Evolutionary conservation across 2,888 invertebrate species (phyloP), one percentile per base, ranked within the genome.

Genomic region (Iselma pallidipennis): DNA sequence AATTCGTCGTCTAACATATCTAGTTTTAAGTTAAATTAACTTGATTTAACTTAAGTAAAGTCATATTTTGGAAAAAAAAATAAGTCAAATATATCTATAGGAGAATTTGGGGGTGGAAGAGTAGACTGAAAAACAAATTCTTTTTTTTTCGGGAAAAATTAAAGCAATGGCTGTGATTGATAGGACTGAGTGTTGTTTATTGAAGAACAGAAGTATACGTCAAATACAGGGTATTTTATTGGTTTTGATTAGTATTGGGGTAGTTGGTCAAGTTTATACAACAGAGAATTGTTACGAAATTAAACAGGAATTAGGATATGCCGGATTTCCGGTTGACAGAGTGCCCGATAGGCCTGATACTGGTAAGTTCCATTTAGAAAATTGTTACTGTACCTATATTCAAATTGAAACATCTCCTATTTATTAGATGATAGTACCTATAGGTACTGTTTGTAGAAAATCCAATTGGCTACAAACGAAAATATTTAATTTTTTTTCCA

Each of bases 281-380:
- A 42, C 21, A 7, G 42, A 42, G 72, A 82, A 84, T 71, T 86
- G 86, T 82, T 81, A 83, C 64, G 82, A 80, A 77, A 84, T 84
- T 71, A 83, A 81, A 79, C 83, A 76, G 75, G 81, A 83, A 67
- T 84, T 85, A 71, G 83, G 82, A 75, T 82, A 81, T 76, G 83
- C 82, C 79, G 83, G 83, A 80, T 82, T 85, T 80, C 81, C 82
- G 66, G 77, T 80, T 68, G 78, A 81, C 71, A 83, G 83, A 72
- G 78, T 85, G 67, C 83, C 83, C 75, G 81, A 83, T 65, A 82
- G 82, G 68, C 84, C 85, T 42, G 82, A 82, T 77, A 83, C 83
- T 82, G 86, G 86, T 86, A 76, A 83, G 83, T 70, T 45, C 21
- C 2, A n/a, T n/a, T n/a, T n/a, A n/a, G n/a, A n/a, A n/a, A n/a